Base-by-base conservation (phyloP, 1,140 invertebrate species). In the Drosophila nasuta region DNA sequence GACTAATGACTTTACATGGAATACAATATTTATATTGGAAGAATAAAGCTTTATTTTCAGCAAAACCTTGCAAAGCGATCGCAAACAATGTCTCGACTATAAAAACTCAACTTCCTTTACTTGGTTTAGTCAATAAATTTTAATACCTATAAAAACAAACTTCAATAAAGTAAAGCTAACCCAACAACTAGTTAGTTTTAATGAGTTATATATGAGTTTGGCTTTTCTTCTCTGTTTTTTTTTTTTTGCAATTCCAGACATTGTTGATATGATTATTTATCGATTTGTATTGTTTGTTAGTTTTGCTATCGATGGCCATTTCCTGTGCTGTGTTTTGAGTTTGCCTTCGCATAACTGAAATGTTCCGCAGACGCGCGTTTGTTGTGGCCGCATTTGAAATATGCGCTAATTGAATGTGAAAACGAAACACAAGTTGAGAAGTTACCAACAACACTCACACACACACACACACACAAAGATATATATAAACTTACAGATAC, bases 391-490 rank as follows among this genome's bases (percentile, higher is more conserved):
- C 74, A 82, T 82, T 81, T 79, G 86, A 79, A 81, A 89, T 81
- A 89, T 89, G 81, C 85, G 86, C 85, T 89, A 89, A 89, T 89
- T 89, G 85, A 89, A 89, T 89, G 85, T 81, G 81, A 89, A 89
- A 89, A 76, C 68, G 67, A 89, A 89, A 88, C 73, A 80, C 77
- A 79, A 82, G 79, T 49, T 71, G 59, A 45, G 46, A 52, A 30
- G 33, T 38, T 38, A 15, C 8, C 0, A 56, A 56, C 52, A 56
- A 35, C 33, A 59, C 62, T 58, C 3, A n/a, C 11, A n/a, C 38
- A 43, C 35, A n/a, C 11, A n/a, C 38, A 43, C 35, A 35, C 7
- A 38, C 10, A 64, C 66, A 75, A 15, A 15, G 15, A 15, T 15
- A 10, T 10, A 38, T 10, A 8, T 10, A 38, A 7, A 38, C 35